These are phyloP conservation scores for Yasuhikotakia modesta DNA, from an alignment of 2,797 vertebrate species.

Conservation along the genomic window DNA sequence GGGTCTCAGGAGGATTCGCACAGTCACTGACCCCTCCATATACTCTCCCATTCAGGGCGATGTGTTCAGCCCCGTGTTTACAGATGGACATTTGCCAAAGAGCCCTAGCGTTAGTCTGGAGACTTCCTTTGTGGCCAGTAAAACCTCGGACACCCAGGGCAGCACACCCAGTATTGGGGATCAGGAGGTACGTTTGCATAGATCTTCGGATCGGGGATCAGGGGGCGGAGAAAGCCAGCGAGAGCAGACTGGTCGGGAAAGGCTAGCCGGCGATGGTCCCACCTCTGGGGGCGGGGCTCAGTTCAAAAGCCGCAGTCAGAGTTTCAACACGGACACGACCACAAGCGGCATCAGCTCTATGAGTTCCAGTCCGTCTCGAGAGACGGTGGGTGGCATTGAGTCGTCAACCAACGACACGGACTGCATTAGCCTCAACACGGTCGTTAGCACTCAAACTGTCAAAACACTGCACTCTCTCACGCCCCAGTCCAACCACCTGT, in stretches of 20 bases:
- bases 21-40: slow-evolving; percentile 89
- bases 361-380: slow-evolving; percentile 97
- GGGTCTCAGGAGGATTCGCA: slow-evolving; percentile 85
- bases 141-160: slow-evolving; percentile 73
- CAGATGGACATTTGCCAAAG: slow-evolving; percentile 82
- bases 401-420: slow-evolving; percentile 85
- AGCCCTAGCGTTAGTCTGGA: slow-evolving; percentile 90
- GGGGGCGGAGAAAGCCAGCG: slow-evolving; percentile 72
- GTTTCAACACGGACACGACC: slow-evolving; percentile 98
- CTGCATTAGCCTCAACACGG: slow-evolving; percentile 96
- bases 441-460: slow-evolving; percentile 92
- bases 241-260: slow-evolving; percentile 91
- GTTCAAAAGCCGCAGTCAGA: slow-evolving; percentile 98
- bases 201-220: slow-evolving; percentile 76
- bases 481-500: slow-evolving; percentile 87
- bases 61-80: slow-evolving; percentile 82
- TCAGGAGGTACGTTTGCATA: slow-evolving; percentile 81
- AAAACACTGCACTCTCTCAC: slow-evolving; percentile 85
- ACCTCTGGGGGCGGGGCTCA: slow-evolving; percentile 80
- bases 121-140: slow-evolving; percentile 89
- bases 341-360: slow-evolving; percentile 99
- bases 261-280: slow-evolving; percentile 83
- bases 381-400: slow-evolving; percentile 89
- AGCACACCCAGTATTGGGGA: slow-evolving; percentile 76
- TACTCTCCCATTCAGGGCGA: slow-evolving; percentile 85